Conservation (phyloP, 2,113 vertebrate species). For the Brachirus orientalis region DNA sequence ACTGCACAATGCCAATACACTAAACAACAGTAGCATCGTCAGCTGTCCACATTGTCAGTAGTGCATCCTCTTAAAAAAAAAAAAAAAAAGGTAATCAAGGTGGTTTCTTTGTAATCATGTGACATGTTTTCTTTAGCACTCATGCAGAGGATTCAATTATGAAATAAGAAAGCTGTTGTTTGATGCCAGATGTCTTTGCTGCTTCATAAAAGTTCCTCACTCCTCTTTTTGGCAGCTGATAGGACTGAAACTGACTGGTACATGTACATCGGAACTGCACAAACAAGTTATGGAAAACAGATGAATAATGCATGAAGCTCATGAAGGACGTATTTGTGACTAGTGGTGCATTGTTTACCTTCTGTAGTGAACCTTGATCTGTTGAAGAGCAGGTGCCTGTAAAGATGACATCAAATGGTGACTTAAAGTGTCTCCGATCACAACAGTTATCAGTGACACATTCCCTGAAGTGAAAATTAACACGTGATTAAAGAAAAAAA, state of each 20-base stretch:
- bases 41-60: neutral
- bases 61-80: neutral
- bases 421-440: conserved; percentile 15
- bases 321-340: conserved; percentile 32
- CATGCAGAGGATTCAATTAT: neutral
- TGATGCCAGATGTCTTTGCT: neutral
- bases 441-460: neutral
- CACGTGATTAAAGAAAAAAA: too few species aligned
- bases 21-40: conserved; percentile 26
- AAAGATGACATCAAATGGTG: conserved; percentile 5
- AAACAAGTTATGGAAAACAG: conserved; percentile 53
- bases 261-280: neutral
- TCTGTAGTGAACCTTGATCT: conserved; percentile 26
- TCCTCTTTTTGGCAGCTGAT: neutral
- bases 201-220: neutral
- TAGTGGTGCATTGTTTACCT: conserved; percentile 13
- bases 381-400: conserved; percentile 4
- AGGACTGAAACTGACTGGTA: conserved; percentile 1
- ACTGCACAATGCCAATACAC: conserved; percentile 26
- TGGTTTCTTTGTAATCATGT: neutral
- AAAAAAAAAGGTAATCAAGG: neutral
- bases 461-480: neutral
- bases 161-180: neutral
- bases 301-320: conserved; percentile 66
- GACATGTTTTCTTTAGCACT: neutral